Evolutionary conservation across 23 tunicate species (phyloP).

Genomic region (Halocynthia aurantium): DNA sequence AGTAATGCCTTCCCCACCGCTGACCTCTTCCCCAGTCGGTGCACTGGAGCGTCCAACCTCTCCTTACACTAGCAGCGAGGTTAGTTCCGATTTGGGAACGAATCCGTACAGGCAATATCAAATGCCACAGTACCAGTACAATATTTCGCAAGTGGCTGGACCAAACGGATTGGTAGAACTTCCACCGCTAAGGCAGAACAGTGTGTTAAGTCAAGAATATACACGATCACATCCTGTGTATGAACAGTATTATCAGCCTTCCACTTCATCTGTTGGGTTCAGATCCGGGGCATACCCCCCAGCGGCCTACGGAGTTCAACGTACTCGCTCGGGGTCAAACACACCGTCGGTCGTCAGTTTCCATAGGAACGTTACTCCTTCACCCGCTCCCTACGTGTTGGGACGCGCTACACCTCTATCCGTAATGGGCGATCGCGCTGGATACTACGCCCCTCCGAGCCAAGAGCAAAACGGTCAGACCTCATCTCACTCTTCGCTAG

Average conservation of each 20-base stretch:
- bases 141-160: background rate
- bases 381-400: slow-evolving; percentile 14
- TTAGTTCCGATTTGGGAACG: background rate
- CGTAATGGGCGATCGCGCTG: slow-evolving; percentile 10
- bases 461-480: slow-evolving; percentile 9
- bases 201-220: too few relatives aligned
- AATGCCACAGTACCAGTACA: slow-evolving; percentile 13
- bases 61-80: slow-evolving; percentile 10
- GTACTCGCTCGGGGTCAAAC: slow-evolving; percentile 10
- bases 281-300: slow-evolving; percentile 1
- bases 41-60: slow-evolving; percentile 15
- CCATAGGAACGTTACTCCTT: slow-evolving; percentile 20
- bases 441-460: slow-evolving; percentile 4
- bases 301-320: background rate
- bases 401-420: slow-evolving; percentile 22
- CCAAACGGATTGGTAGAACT: slow-evolving; percentile 10
- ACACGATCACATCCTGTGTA: background rate
- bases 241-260: background rate
- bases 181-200: slow-evolving; percentile 1
- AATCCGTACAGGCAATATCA: background rate
- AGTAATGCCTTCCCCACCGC: slow-evolving; percentile 21
- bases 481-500: slow-evolving; percentile 77
- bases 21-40: slow-evolving; percentile 4
- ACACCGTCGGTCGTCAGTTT: slow-evolving; percentile 24
- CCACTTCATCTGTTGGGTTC: slow-evolving; percentile 11